Base-by-base conservation (phyloP, 2,113 vertebrate species). In the Campylomormyrus numenius region DNA sequence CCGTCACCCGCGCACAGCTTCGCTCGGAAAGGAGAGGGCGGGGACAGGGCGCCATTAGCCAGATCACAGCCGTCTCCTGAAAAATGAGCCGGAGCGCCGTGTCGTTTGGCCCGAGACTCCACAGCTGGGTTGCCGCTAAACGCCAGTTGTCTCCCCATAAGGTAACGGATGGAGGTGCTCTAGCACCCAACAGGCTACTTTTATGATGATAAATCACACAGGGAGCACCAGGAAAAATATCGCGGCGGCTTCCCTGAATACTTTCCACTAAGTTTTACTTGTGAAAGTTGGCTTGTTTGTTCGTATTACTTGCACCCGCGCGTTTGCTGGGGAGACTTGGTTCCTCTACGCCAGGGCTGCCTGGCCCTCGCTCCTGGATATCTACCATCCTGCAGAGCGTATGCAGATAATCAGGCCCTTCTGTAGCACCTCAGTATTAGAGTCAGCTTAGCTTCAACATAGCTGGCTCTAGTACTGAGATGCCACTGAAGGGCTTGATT, bases 181-280 rank as follows among this genome's bases (percentile, higher is more conserved):
- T 21, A 85, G 83, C 21, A 85, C 42, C 83, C 83, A 85, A 48
- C 83, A 85, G 21, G 42, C 45, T 85, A 46, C 83, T 48, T n/a
- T 85, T 85, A 24, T 48, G 45, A 48, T 85, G 83, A 85, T 85
- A 85, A 85, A 85, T 85, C 83, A n/a, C 80, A 84, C 39, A 45
- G 39, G 24, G 39, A 48, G 83, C 35, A 48, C 45, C 45, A n/a
- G 24, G 19, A 45, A 70, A 27, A 70, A 70, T 31, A 70, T 70
- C 27, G 27, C 62, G 5, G 35, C 3, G 9, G 24, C 45, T 85
- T 85, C 48, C 42, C 42, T n/a, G 46, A 85, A 85, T n/a, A 45
- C 24, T 45, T 85, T 48, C 83, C 39, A 8, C 19, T 24, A 46
- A 48, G 83, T 85, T 48, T 85, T 11, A 48, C 45, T 85, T 46